Base-by-base conservation (phyloP, 2,113 vertebrate species). In the Larimichthys crocea region DNA sequence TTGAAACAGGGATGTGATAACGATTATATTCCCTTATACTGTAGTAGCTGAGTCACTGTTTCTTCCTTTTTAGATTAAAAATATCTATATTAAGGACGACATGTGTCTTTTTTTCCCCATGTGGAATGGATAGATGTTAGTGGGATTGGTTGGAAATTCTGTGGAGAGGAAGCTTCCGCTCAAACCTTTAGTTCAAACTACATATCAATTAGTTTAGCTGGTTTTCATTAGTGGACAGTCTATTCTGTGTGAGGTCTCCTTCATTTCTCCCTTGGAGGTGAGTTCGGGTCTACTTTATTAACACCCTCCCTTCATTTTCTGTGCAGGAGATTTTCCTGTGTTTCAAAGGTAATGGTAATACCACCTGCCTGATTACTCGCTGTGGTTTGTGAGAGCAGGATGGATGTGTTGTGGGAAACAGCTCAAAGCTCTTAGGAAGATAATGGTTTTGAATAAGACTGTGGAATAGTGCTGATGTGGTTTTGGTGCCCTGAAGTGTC, bases 211-310 rank as follows among this genome's bases (percentile, higher is more conserved):
- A 24, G 11, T 64, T 70, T 78, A 40, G 20, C 71, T 82, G 74
- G 3, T 48, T 75, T 83, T 85, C 50, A 78, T 89, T n/a, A 71
- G 53, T 52, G 20, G 3, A 26, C 46, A 46, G n/a, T 83, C 82
- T 44, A 66, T 87, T 85, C 86, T 86, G 80, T 85, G 91, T 86
- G 89, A 80, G 90, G 88, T 88, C 89, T 86, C 46, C 20, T 82
- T 87, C 73, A 78, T 68, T 65, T 85, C 82, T 74, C 85, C 76
- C 60, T 79, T 44, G 69, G 64, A 76, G 53, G 64, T 59, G 11
- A 74, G 64, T 74, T 53, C 55, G 35, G 67, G 79, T 78, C 31
- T 82, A 68, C 80, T 90, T 83, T 62, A 70, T 88, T 75, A 77
- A 65, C 72, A 59, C 50, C 56, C 44, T 60, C 20, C 72, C 57